Percentiles rank a stretch among this genome's conserved stretches.
phyloP scores from a whole-genome alignment of 1,140 invertebrate genomes.

The Drosophila ohnishii region DNA sequence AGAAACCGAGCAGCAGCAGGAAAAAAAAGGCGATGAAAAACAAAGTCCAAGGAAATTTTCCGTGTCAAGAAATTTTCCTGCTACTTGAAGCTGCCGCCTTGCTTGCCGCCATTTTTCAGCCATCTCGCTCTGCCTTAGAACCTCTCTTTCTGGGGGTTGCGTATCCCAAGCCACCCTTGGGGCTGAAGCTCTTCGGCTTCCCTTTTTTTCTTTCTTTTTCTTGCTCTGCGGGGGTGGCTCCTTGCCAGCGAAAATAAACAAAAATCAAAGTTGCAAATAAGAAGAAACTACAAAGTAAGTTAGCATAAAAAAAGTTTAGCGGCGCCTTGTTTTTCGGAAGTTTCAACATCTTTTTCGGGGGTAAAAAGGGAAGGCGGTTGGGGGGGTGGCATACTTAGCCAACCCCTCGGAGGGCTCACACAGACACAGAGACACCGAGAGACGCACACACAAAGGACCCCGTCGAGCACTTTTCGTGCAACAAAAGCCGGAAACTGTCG shows the following conservation, averaged over 20 bases:
- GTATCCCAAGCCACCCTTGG: conserved; percentile 17
- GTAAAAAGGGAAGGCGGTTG: neutral
- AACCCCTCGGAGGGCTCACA: conserved; percentile 17
- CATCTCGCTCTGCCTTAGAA: neutral
- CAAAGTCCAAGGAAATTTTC: conserved; percentile 56
- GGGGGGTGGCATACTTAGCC: conserved; percentile 54
- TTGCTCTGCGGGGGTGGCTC: conserved; percentile 34
- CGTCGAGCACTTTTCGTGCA: conserved; percentile 77
- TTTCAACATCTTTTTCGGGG: conserved; percentile 48
- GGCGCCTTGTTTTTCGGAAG: conserved; percentile 76
- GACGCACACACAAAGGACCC: conserved; percentile 68
- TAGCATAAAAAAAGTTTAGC: conserved; percentile 78
- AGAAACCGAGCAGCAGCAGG: neutral
- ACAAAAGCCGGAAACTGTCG: conserved; percentile 78
- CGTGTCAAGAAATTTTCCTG: conserved; percentile 55
- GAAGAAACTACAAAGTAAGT: conserved; percentile 82
- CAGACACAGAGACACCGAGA: neutral
- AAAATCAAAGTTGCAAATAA: conserved; percentile 82
- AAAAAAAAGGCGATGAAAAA: conserved; percentile 26
- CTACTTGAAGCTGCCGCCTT: conserved; percentile 37
- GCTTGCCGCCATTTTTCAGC: conserved; percentile 50
- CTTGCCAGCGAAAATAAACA: conserved; percentile 75
- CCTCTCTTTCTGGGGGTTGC: conserved; percentile 22
- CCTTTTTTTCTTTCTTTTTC: conserved; percentile 5
- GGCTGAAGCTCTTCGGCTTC: conserved; percentile 18